Base-by-base conservation (phyloP, 2,113 vertebrate species). In the Collichthys lucidus region DNA sequence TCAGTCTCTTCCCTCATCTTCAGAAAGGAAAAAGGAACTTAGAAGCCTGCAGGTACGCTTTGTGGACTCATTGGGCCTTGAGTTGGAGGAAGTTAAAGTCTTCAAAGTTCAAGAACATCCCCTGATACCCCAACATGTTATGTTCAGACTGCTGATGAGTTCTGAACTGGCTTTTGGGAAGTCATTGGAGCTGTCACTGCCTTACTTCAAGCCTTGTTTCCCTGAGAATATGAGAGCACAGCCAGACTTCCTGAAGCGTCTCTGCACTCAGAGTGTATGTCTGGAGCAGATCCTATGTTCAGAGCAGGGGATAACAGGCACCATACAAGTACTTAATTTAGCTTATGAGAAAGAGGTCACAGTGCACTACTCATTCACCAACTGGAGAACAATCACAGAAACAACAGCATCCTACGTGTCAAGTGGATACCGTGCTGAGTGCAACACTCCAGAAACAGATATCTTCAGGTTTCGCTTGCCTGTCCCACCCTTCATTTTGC, bases 51-150 rank as follows among this genome's bases (percentile, higher is more conserved):
- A 95, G 10, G 98, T 99, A 60, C 96, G 97, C 81, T 99, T 99
- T 79, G 96, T 97, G 9, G 98, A 99, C 78, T 96, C 97, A 0
- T 88, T 98, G 79, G 98, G 98, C 8, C 87, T 99, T 59, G 96
- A 98, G 59, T 93, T 99, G 71, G 95, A 97, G 0, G 93, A 97
- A 52, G 97, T 99, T 0, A 98, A 97, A 89, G 94, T 97, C 35
- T 99, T 98, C 90, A 94, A 93, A 88, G 87, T 87, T 0, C 93
- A 96, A 0, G 97, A 98, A 26, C 93, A 96, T 68, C 98, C 98
- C 0, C 84, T 91, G 0, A 94, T 99, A 72, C 98, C 98, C 0
- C 89, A 96, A 53, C 97, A 99, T 1, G 97, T 99, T 22, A 95
- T 96, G 73, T 96, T 96, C 64, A 93, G 96, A 64, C 95, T 98